phyloP scores from a whole-genome alignment of 2,888 invertebrate genomes.

The Pinctada fucata region DNA sequence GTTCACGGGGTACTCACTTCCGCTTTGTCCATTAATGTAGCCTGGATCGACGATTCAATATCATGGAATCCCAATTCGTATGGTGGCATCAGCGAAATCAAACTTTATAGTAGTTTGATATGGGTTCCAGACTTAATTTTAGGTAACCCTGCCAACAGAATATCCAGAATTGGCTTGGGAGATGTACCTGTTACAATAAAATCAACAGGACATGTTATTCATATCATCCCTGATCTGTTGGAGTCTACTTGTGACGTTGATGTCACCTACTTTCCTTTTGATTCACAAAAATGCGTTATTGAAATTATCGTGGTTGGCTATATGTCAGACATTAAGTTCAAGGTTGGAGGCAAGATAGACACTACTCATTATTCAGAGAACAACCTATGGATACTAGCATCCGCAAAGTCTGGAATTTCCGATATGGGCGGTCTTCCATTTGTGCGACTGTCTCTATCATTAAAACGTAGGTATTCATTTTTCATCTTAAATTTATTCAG shows the following conservation, averaged over 20 bases:
- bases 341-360: background rate
- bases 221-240: slow-evolving; percentile 22
- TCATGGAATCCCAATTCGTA: slow-evolving; percentile 37
- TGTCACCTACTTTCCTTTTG: slow-evolving; percentile 23
- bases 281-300: slow-evolving; percentile 20
- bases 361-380: slow-evolving; percentile 22
- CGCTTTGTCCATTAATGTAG: slow-evolving; percentile 30
- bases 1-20: slow-evolving; percentile 34
- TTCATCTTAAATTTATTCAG: background rate
- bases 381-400: slow-evolving; percentile 12
- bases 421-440: background rate
- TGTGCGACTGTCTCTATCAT: background rate
- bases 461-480: background rate
- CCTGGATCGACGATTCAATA: slow-evolving; percentile 41
- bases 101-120: slow-evolving; percentile 24
- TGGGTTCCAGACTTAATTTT: slow-evolving; percentile 45
- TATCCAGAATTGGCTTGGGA: slow-evolving; percentile 9
- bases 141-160: slow-evolving; percentile 18
- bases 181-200: background rate
- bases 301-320: slow-evolving; percentile 24
- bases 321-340: slow-evolving; percentile 1
- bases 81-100: slow-evolving; percentile 18
- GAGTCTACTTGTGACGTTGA: slow-evolving; percentile 31
- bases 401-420: slow-evolving; percentile 17
- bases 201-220: background rate